Evolutionary conservation across 2,888 invertebrate species (phyloP).

Genomic region (Athrips mouffetella): DNA sequence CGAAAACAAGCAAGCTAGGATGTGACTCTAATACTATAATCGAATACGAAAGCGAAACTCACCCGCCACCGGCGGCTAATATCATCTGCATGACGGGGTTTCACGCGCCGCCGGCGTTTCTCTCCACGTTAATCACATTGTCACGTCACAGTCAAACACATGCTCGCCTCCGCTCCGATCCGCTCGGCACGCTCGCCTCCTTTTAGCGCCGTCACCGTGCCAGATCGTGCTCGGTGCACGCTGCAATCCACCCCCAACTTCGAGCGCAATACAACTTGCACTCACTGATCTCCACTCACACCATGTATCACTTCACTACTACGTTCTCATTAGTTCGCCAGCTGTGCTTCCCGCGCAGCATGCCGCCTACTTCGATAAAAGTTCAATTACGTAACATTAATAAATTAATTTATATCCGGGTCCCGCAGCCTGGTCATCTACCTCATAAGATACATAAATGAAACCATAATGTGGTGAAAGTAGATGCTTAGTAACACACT

Average conservation of each 20-base stretch:
- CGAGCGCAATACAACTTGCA: neutral
- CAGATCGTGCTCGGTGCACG: too few species aligned
- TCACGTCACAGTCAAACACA: neutral
- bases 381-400: neutral
- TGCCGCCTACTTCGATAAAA: neutral
- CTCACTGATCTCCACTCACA: neutral
- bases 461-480: too few species aligned
- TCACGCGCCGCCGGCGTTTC: conserved; percentile 11
- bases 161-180: neutral
- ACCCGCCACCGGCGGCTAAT: conserved; percentile 71
- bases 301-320: neutral
- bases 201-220: too few species aligned
- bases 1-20: too few species aligned
- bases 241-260: neutral
- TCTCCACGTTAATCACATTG: conserved; percentile 11
- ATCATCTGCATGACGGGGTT: conserved; percentile 75
- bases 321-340: neutral
- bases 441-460: too few species aligned
- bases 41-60: conserved; percentile 25
- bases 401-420: too few species aligned
- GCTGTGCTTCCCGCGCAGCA: neutral
- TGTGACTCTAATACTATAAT: too few species aligned
- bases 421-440: too few species aligned
- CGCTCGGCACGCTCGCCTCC: neutral
- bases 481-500: too few species aligned